Percentiles rank a stretch among this genome's conserved stretches.
Evolutionary conservation across 2,113 vertebrate genomes (phyloP).

Genomic region (Pleuronectes platessa): DNA sequence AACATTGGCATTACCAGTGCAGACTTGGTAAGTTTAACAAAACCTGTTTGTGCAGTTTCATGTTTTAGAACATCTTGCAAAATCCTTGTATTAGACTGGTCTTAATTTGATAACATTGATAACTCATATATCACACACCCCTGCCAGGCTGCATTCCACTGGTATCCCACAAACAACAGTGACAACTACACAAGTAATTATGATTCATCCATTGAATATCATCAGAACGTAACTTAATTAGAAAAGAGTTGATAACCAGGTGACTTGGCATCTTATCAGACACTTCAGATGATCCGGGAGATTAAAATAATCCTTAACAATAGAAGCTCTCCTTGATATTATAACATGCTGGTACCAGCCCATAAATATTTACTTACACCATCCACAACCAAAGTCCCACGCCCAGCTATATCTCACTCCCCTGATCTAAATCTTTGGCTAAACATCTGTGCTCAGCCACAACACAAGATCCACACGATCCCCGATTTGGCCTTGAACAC

Average conservation of each 20-base stretch:
- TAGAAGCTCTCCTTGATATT: neutral
- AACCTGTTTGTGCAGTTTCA: neutral
- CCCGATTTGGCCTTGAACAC: too few relatives aligned
- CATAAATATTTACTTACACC: neutral
- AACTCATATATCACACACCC: too few relatives aligned
- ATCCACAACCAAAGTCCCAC: neutral
- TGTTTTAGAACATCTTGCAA: too few relatives aligned
- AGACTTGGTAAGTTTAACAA: too few relatives aligned
- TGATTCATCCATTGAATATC: neutral
- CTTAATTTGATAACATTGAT: too few relatives aligned
- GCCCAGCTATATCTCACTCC: neutral
- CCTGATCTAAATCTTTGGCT: neutral
- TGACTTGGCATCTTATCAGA: slow-evolving; percentile 20
- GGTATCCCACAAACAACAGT: too few relatives aligned
- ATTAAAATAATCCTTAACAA: slow-evolving; percentile 6
- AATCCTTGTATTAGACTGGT: too few relatives aligned
- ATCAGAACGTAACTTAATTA: neutral
- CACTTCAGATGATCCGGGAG: slow-evolving; percentile 9
- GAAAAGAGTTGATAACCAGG: neutral
- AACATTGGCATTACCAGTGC: neutral
- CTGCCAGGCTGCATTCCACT: too few relatives aligned
- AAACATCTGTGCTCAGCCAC: neutral
- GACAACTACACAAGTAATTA: too few relatives aligned
- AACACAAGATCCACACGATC: too few relatives aligned
- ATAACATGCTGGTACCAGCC: too few relatives aligned